Percentiles rank a stretch among this genome's conserved stretches.
Conservation (phyloP, 2,888 invertebrate genomes). For the Panopea generosa region DNA sequence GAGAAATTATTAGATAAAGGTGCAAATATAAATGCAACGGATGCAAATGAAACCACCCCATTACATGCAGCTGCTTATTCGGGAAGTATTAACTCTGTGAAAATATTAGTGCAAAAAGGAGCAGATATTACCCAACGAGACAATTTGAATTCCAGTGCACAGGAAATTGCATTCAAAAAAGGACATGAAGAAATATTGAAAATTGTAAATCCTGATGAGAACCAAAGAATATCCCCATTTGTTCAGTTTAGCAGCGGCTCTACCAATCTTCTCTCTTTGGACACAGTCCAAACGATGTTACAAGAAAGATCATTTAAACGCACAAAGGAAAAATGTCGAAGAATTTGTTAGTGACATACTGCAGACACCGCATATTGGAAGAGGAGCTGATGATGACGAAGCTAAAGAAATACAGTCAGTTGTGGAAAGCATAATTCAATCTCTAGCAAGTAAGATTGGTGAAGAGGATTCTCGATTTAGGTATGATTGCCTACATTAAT, state of each 20-base stretch:
- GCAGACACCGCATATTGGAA: slow-evolving; percentile 17
- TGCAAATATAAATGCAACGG: slow-evolving; percentile 27
- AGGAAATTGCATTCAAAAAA: slow-evolving; percentile 19
- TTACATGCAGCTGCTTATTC: slow-evolving; percentile 48
- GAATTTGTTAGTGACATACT: slow-evolving; percentile 20
- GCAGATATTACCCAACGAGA: slow-evolving; percentile 24
- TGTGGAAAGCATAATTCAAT: slow-evolving; percentile 34
- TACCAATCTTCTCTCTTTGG: slow-evolving; percentile 16
- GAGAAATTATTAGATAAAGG: slow-evolving; percentile 27
- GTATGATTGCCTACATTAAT: too few relatives aligned
- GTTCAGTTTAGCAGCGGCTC: slow-evolving; percentile 22
- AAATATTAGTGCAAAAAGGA: slow-evolving; percentile 23
- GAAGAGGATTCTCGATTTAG: slow-evolving; percentile 33
- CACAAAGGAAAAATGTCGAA: not conserved
- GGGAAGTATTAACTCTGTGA: slow-evolving; percentile 13
- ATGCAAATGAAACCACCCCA: slow-evolving; percentile 30
- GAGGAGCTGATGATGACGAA: slow-evolving; percentile 30
- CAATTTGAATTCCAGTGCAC: slow-evolving; percentile 21
- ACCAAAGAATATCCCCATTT: not conserved
- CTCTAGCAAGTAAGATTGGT: slow-evolving; percentile 23
- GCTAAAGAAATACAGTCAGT: slow-evolving; percentile 40
- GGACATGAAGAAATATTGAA: slow-evolving; percentile 3
- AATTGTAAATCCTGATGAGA: not conserved
- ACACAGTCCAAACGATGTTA: slow-evolving; percentile 19
- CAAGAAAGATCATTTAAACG: slow-evolving; percentile 14